Evolutionary conservation across 2,888 invertebrate species (phyloP).

Genomic region (Phalera bucephala): DNA sequence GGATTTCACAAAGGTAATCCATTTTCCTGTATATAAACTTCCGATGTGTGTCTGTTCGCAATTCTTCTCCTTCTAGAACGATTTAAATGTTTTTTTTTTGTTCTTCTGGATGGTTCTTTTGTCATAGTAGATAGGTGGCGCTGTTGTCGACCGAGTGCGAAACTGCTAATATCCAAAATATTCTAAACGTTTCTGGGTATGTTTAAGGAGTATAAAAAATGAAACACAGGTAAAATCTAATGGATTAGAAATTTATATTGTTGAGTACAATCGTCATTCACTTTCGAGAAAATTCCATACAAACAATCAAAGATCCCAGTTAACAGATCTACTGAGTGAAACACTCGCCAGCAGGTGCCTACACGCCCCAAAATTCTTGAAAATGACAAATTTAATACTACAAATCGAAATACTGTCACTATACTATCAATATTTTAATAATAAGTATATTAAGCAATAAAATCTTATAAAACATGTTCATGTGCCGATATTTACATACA

Average conservation of each 20-base stretch:
- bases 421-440: slow-evolving; percentile 64
- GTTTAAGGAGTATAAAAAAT: slow-evolving; percentile 52
- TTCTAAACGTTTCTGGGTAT: too few relatives aligned
- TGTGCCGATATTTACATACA: slow-evolving; percentile 42
- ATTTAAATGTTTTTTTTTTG: too few relatives aligned
- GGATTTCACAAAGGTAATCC: too few relatives aligned
- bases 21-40: too few relatives aligned
- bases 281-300: slow-evolving; percentile 61
- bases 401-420: slow-evolving; percentile 74
- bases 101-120: too few relatives aligned
- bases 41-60: too few relatives aligned
- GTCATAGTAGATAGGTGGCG: too few relatives aligned
- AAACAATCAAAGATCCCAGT: slow-evolving; percentile 39
- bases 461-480: slow-evolving; percentile 55
- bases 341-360: slow-evolving; percentile 31
- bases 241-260: slow-evolving; percentile 82
- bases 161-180: too few relatives aligned
- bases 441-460: slow-evolving; percentile 73
- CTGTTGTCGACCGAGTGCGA: too few relatives aligned
- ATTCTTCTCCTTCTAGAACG: too few relatives aligned
- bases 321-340: slow-evolving; percentile 35
- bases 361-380: slow-evolving; percentile 47
- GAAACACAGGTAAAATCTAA: slow-evolving; percentile 68
- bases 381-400: slow-evolving; percentile 76
- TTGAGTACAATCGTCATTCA: slow-evolving; percentile 79